phyloP scores from a whole-genome alignment of 1,140 invertebrate genomes.

The Stenopsyche tienmushanensis region DNA sequence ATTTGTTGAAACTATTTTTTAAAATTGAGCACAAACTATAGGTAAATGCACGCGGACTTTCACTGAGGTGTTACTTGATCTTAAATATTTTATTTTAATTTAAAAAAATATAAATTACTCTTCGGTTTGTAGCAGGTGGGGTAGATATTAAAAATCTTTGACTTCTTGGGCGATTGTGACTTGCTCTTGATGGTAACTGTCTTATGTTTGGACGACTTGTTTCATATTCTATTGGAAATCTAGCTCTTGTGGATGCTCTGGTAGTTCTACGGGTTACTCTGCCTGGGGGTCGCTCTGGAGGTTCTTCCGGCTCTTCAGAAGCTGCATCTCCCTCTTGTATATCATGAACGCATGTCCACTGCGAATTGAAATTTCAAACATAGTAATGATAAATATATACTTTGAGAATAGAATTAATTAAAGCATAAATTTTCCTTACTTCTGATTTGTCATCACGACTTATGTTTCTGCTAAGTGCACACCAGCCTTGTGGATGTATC shows the following conservation, averaged over 20 bases:
- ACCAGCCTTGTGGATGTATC: constrained; percentile 91
- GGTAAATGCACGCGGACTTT: no score
- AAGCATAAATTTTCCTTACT: constrained; percentile 52
- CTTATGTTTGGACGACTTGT: no score
- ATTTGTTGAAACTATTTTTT: no score
- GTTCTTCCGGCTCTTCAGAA: constrained; percentile 49
- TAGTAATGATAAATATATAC: background rate
- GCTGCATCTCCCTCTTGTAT: constrained; percentile 68
- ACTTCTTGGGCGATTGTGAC: no score
- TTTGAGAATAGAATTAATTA: constrained; percentile 20
- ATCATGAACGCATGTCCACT: constrained; percentile 93
- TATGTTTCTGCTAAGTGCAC: constrained; percentile 83
- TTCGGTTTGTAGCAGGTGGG: no score
- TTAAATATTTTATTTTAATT: no score
- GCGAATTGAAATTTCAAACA: constrained; percentile 38
- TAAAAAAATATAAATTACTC: no score
- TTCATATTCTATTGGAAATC: no score
- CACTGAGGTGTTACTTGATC: no score
- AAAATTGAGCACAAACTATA: no score
- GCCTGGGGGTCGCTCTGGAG: background rate
- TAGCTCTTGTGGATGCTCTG: constrained; percentile 4
- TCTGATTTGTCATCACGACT: constrained; percentile 82
- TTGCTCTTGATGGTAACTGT: no score
- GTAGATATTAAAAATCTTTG: no score
- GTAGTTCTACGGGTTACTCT: constrained; percentile 34